phyloP scores from a whole-genome alignment of 2,113 vertebrate species.

The Pollachius pollachius region DNA sequence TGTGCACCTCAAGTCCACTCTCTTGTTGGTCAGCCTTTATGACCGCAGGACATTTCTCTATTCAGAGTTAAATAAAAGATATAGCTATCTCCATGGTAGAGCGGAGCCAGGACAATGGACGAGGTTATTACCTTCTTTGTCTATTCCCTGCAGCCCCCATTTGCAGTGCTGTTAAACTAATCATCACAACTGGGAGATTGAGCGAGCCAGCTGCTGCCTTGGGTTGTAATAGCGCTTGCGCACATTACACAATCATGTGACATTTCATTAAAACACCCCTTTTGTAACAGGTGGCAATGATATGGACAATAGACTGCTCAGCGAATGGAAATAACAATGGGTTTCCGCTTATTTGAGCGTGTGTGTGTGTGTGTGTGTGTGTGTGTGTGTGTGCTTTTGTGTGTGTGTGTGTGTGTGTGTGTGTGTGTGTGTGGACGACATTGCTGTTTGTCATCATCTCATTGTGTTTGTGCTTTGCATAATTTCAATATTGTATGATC shows the following conservation, averaged over 20 bases:
- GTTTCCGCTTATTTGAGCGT: constrained; percentile 38
- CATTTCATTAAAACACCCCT: constrained; percentile 52
- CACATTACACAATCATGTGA: constrained; percentile 27
- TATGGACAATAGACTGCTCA: constrained; percentile 18
- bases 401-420: too few relatives aligned
- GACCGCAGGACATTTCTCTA: too few relatives aligned
- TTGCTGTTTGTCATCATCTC: too few relatives aligned
- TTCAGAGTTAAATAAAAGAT: too few relatives aligned
- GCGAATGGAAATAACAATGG: constrained; percentile 22
- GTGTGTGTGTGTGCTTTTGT: too few relatives aligned
- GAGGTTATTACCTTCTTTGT: constrained; percentile 11
- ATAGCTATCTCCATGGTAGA: background rate
- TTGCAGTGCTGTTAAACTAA: constrained; percentile 27
- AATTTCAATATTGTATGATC: too few relatives aligned
- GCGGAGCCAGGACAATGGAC: background rate
- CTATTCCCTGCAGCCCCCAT: constrained; percentile 14
- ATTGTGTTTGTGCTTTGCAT: too few relatives aligned
- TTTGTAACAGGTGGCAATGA: constrained; percentile 19
- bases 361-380: constrained; percentile 9
- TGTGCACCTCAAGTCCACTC: too few relatives aligned
- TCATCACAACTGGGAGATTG: constrained; percentile 36
- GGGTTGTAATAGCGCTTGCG: constrained; percentile 22
- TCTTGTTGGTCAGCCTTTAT: too few relatives aligned
- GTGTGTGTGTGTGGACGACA: background rate
- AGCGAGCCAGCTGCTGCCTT: constrained; percentile 14